phyloP scores from a whole-genome alignment of 2,797 vertebrate species.

The Xyrichtys novacula region DNA sequence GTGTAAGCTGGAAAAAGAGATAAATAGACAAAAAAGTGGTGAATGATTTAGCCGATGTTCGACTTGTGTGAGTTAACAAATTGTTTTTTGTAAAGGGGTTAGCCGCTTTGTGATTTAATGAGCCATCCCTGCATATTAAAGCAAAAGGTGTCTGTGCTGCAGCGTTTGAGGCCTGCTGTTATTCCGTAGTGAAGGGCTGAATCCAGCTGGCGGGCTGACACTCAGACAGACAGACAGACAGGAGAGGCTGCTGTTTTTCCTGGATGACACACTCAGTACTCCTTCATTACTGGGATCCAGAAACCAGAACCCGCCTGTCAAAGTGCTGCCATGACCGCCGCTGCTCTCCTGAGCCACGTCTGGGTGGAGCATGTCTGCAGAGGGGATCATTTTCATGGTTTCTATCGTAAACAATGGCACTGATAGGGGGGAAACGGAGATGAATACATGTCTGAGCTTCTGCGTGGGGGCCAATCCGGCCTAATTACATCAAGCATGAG shows the following conservation, averaged over 20 bases:
- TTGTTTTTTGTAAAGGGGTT: constrained; percentile 51
- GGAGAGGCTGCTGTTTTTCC: constrained; percentile 65
- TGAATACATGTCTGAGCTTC: constrained; percentile 34
- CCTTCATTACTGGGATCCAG: constrained; percentile 76
- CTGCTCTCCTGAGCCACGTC: constrained; percentile 56
- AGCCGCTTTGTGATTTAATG: constrained; percentile 60
- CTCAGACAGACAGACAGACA: constrained; percentile 59
- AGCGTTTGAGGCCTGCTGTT: constrained; percentile 59
- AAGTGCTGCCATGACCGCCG: constrained; percentile 49
- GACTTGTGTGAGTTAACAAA: constrained; percentile 53
- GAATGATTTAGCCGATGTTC: constrained; percentile 43
- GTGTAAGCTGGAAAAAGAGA: constrained; percentile 39
- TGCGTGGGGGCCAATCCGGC: constrained; percentile 36
- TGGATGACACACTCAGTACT: constrained; percentile 74
- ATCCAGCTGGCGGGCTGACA: constrained; percentile 69
- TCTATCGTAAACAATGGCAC: constrained; percentile 41
- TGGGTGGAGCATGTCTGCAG: constrained; percentile 45
- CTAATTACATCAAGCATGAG: constrained; percentile 69
- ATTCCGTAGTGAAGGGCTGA: constrained; percentile 63
- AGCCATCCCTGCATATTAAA: constrained; percentile 56
- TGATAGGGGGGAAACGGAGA: constrained; percentile 21
- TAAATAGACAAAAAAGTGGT: background rate
- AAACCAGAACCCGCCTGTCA: constrained; percentile 74
- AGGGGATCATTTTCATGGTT: constrained; percentile 59
- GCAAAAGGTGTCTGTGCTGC: constrained; percentile 29